Conservation (phyloP, 37 sponge, comb jelly and placozoan species). For the Aphrocallistes beatrix region DNA sequence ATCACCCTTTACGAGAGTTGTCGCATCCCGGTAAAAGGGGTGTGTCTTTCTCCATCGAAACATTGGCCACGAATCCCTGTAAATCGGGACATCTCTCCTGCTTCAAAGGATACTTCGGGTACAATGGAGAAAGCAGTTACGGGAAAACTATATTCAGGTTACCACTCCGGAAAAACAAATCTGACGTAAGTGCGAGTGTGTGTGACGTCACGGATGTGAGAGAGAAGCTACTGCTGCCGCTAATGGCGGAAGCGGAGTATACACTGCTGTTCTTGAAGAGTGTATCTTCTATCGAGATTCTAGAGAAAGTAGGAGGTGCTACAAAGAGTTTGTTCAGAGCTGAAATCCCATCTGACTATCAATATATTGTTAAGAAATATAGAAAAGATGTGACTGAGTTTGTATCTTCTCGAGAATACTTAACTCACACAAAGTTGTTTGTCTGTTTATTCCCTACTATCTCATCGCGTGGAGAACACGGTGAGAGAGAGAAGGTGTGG, state of each 20-base stretch:
- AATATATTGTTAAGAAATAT: neutral
- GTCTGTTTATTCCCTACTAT: neutral
- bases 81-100: neutral
- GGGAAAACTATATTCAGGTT: neutral
- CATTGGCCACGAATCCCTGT: neutral
- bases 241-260: neutral
- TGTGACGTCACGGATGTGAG: neutral
- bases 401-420: neutral
- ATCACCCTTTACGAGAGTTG: neutral
- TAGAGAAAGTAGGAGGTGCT: neutral
- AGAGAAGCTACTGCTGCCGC: neutral
- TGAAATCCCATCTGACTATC: neutral
- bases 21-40: neutral
- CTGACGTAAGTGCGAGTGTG: neutral
- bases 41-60: neutral
- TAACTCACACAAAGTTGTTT: neutral
- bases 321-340: neutral
- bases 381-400: neutral
- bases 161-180: neutral
- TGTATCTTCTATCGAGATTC: neutral
- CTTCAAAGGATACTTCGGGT: neutral
- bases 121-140: neutral
- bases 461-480: neutral
- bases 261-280: constrained; percentile 8
- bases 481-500: neutral